Evolutionary conservation across 64 coral and sea anemone species (phyloP), one percentile per base, ranked within the genome.

Genomic region (Montipora capricornis): DNA sequence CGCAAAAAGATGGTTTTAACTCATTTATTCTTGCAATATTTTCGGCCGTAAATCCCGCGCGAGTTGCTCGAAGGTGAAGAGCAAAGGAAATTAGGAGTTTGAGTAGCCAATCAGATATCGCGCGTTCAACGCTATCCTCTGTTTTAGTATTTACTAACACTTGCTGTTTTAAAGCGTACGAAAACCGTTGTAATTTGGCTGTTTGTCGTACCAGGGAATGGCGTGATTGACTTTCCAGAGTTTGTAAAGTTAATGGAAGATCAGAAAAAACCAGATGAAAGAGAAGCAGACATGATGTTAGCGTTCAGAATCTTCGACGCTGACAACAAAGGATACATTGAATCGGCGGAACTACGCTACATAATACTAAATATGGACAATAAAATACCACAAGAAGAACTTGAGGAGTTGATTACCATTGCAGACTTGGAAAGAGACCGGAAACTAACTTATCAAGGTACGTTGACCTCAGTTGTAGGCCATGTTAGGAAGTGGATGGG

Each of bases 161-260:
- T 37, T 37, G 37, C 37, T 37, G 37, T 37, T 37, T 37, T 37
- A 37, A 37, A 29, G 29, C 29, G 29, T 2, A 37, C 37, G 37
- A 37, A 37, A 37, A 37, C 37, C 37, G 2, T 81, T 1, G 1
- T 44, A 4, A 83, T 47, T 66, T 7, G 47, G 14, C 20, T 49
- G 44, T 5, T 49, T 71, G 26, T 46, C 60, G 9, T 3, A 82
- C 13, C 19, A 86, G 82, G 82, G 19, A 86, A 86, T 44, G 82
- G 82, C 2, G 82, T 86, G 2, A 83, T 98, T 9, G 94, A 96
- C 82, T 95, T 98, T 20, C 62, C 77, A 17, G 91, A 98, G 62
- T 98, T 98, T 79, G 94, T 98, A 5, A 80, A 89, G 19, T 91
- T 98, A 81, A 98, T 96, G 97, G 92, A 96, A 62, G 88, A 96